A percentile compares a stretch with the other conserved stretches of the same genome.
These are phyloP conservation scores for Baccha elongata DNA, from an alignment of 2,888 invertebrate genomes.

Conservation along the genomic window DNA sequence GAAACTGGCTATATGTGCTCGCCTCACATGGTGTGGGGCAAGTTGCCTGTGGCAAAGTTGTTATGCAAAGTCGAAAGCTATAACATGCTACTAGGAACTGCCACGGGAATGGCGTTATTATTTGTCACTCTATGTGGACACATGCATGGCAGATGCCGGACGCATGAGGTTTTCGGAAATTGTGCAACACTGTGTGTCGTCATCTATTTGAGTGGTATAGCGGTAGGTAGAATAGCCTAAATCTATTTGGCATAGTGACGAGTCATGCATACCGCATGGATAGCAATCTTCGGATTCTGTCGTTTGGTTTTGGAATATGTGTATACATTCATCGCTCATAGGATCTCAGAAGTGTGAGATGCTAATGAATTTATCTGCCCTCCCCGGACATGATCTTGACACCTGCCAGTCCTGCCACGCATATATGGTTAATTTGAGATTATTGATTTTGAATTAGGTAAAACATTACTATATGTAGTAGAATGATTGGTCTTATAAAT, in stretches of 20 bases:
- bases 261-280: constrained; percentile 26
- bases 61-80: constrained; percentile 52
- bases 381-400: constrained; percentile 21
- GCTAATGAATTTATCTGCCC: constrained; percentile 34
- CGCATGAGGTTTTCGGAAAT: constrained; percentile 40
- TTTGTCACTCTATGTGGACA: constrained; percentile 56
- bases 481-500: no score
- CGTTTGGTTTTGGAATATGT: not conserved
- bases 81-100: constrained; percentile 14
- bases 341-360: constrained; percentile 15
- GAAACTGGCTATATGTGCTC: not conserved
- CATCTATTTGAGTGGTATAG: constrained; percentile 24
- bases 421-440: constrained; percentile 5
- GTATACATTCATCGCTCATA: not conserved
- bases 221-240: not conserved
- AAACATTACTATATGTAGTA: no score
- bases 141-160: constrained; percentile 50
- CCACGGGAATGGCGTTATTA: constrained; percentile 51
- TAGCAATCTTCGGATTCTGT: not conserved
- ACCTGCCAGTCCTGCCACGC: constrained; percentile 28
- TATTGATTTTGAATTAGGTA: constrained; percentile 6
- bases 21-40: not conserved
- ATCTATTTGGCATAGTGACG: constrained; percentile 28
- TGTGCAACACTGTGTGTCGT: constrained; percentile 37
- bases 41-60: constrained; percentile 33